These are phyloP conservation scores for Coelopa pilipes DNA, from an alignment of 2,888 invertebrate genomes.

Conservation along the genomic window DNA sequence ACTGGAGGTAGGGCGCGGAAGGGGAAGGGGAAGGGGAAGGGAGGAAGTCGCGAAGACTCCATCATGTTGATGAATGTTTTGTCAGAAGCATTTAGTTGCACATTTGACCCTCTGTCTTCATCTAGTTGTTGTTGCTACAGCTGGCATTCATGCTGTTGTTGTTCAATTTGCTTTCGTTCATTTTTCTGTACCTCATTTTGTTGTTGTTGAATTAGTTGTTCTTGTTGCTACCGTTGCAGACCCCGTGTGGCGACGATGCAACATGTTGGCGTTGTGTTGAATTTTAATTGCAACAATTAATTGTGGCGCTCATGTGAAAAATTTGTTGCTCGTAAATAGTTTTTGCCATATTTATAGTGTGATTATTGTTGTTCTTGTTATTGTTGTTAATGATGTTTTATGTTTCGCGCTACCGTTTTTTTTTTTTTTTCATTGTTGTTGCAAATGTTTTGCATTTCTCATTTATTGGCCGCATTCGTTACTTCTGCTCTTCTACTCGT, in stretches of 20 bases:
- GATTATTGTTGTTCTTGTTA: neutral
- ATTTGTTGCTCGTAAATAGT: conserved; percentile 38
- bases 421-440: neutral
- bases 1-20: neutral
- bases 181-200: too few relatives aligned
- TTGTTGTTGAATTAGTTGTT: neutral
- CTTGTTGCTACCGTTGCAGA: neutral
- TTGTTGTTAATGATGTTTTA: neutral
- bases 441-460: conserved; percentile 10
- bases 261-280: conserved; percentile 25
- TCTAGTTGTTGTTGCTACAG: neutral
- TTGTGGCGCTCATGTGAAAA: conserved; percentile 45
- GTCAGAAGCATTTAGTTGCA: conserved; percentile 22
- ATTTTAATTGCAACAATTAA: conserved; percentile 51
- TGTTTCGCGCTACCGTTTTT: neutral
- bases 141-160: neutral
- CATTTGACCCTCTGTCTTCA: conserved; percentile 9
- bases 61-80: neutral
- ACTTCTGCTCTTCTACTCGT: too few relatives aligned
- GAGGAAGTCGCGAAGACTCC: neutral
- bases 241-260: neutral
- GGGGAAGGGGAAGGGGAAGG: too few relatives aligned
- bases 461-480: too few relatives aligned
- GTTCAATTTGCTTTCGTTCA: too few relatives aligned
- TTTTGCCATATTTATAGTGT: conserved; percentile 6